Evolutionary conservation across 2,113 vertebrate genomes (phyloP).

Genomic region (Aepyceros melampus): DNA sequence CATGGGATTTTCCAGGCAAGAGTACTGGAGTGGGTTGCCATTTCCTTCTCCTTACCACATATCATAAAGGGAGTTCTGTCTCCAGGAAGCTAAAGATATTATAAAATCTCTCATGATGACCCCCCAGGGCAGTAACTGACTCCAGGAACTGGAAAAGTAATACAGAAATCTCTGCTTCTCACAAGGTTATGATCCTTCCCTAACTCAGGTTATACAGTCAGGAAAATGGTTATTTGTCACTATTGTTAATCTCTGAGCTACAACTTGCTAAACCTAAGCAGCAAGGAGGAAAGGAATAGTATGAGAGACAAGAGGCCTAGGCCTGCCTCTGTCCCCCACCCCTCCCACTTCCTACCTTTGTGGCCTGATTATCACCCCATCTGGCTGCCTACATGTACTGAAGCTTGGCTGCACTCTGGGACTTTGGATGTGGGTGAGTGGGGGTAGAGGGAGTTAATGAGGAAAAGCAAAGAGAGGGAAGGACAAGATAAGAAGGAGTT

Average conservation of each 20-base stretch:
- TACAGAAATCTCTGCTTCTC: not conserved
- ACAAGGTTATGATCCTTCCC: not conserved
- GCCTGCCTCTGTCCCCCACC: no score
- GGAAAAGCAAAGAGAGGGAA: not conserved
- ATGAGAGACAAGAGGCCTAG: not conserved
- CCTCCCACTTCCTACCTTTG: not conserved
- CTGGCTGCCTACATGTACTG: not conserved
- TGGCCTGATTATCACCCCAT: not conserved
- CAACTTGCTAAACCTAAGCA: not conserved
- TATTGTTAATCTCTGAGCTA: not conserved
- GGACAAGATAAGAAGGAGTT: not conserved
- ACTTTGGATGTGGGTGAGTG: no score
- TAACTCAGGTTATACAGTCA: not conserved
- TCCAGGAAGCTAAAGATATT: not conserved
- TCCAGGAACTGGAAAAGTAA: not conserved
- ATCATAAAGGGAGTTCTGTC: not conserved
- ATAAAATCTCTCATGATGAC: not conserved
- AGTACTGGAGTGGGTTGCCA: no score
- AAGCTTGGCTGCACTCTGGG: not conserved
- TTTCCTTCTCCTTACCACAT: no score
- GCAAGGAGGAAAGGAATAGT: no score
- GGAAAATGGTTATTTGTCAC: not conserved
- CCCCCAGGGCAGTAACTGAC: not conserved
- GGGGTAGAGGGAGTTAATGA: not conserved
- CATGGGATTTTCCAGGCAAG: no score